phyloP scores from a whole-genome alignment of 2,797 vertebrate species.

The Ataeniobius toweri region DNA sequence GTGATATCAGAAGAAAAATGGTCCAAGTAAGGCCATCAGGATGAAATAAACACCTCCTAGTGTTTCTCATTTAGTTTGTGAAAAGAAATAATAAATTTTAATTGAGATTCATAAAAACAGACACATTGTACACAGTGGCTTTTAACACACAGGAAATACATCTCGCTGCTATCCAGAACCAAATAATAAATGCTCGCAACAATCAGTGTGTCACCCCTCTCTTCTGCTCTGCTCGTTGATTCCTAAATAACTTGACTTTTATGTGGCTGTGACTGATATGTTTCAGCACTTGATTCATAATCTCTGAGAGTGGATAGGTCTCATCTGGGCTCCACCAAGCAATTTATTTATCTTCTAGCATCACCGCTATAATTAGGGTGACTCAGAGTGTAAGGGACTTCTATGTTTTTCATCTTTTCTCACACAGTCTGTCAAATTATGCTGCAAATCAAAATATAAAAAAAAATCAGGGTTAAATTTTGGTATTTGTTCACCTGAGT shows the following conservation, averaged over 20 bases:
- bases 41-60: conserved; percentile 63
- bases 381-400: conserved; percentile 31
- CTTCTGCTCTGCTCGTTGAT: conserved; percentile 29
- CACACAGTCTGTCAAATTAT: conserved; percentile 23
- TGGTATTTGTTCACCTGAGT: conserved; percentile 22
- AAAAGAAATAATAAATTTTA: conserved; percentile 68
- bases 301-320: conserved; percentile 39
- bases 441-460: conserved; percentile 36
- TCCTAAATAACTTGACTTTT: conserved; percentile 53
- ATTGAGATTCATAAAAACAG: conserved; percentile 64
- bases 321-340: conserved; percentile 49
- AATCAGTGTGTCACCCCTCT: conserved; percentile 37
- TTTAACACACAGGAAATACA: conserved; percentile 7
- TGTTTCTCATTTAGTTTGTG: conserved; percentile 66
- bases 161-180: conserved; percentile 36
- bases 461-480: conserved; percentile 39
- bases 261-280: conserved; percentile 48
- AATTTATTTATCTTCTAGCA: conserved; percentile 38
- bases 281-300: conserved; percentile 43
- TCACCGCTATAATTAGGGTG: conserved; percentile 48
- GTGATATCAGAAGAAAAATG: conserved; percentile 52
- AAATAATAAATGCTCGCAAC: conserved; percentile 46
- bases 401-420: conserved; percentile 44
- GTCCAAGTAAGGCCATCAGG: conserved; percentile 26
- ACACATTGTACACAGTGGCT: not conserved